Percentiles rank a stretch among this genome's conserved stretches.
phyloP scores from a whole-genome alignment of 2,797 vertebrate genomes.

The Scolopax bukidnonensis region DNA sequence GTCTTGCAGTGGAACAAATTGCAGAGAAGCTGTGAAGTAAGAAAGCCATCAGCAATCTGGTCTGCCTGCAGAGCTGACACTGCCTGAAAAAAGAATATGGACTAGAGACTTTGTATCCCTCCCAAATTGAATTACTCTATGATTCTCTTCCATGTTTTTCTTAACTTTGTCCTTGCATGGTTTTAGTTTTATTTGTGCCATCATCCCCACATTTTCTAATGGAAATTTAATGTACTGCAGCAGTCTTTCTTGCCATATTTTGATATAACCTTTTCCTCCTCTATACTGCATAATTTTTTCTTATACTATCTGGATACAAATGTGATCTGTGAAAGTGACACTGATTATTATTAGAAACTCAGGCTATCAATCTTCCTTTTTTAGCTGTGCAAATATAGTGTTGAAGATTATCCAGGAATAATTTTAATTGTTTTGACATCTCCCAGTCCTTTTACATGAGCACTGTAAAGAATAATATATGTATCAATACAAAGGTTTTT shows the following conservation, averaged over 20 bases:
- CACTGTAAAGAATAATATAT: not conserved
- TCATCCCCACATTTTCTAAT: not conserved
- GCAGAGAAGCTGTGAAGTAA: not conserved
- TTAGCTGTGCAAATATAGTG: not conserved
- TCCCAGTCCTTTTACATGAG: not conserved
- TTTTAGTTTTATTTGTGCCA: not conserved
- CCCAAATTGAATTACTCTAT: not conserved
- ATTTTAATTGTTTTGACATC: slow-evolving; percentile 25
- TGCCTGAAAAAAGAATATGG: not conserved
- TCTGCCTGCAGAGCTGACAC: not conserved
- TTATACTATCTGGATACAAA: not conserved
- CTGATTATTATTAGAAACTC: not conserved
- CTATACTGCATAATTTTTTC: not conserved
- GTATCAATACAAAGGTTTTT: not conserved
- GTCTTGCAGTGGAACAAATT: not conserved
- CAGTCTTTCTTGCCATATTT: not conserved
- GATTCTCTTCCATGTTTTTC: not conserved
- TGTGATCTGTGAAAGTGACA: not conserved
- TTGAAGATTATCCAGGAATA: slow-evolving; percentile 28
- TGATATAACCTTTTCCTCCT: not conserved
- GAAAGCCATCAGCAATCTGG: not conserved
- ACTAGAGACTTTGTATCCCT: not conserved
- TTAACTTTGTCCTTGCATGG: not conserved
- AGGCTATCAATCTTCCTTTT: slow-evolving; percentile 9
- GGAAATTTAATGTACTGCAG: not conserved